These are phyloP conservation scores for Heliconius sara DNA, from an alignment of 2,888 invertebrate species.

Conservation along the genomic window DNA sequence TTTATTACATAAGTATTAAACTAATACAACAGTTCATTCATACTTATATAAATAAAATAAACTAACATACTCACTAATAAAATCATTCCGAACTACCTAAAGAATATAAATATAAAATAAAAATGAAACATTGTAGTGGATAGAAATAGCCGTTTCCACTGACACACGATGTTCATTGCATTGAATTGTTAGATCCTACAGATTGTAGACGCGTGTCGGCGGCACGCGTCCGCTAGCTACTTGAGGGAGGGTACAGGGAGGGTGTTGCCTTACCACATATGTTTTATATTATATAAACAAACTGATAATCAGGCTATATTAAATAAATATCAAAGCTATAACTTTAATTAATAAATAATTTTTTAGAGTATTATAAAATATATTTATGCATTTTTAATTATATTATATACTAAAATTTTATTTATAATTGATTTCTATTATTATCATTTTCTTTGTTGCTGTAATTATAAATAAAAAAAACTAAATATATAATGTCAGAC, in stretches of 20 bases:
- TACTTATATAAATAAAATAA: not conserved
- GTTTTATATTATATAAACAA: not conserved
- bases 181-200: slow-evolving; percentile 45
- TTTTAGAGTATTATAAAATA: not conserved
- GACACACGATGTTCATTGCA: slow-evolving; percentile 40
- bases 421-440: no score
- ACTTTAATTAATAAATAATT: not conserved
- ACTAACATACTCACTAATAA: not conserved
- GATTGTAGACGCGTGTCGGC: slow-evolving; percentile 44
- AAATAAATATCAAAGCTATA: not conserved
- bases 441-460: no score
- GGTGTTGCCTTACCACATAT: not conserved
- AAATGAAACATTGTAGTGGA: slow-evolving; percentile 8
- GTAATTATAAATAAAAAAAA: no score
- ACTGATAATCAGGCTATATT: not conserved
- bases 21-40: not conserved
- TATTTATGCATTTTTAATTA: no score
- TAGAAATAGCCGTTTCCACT: slow-evolving; percentile 30
- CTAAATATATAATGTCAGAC: no score
- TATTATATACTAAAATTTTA: no score
- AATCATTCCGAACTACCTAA: no score
- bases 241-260: not conserved
- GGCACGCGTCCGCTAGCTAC: slow-evolving; percentile 47
- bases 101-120: not conserved
- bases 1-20: not conserved